phyloP scores from a whole-genome alignment of 2,113 vertebrate genomes.

The Grantiella picta region DNA sequence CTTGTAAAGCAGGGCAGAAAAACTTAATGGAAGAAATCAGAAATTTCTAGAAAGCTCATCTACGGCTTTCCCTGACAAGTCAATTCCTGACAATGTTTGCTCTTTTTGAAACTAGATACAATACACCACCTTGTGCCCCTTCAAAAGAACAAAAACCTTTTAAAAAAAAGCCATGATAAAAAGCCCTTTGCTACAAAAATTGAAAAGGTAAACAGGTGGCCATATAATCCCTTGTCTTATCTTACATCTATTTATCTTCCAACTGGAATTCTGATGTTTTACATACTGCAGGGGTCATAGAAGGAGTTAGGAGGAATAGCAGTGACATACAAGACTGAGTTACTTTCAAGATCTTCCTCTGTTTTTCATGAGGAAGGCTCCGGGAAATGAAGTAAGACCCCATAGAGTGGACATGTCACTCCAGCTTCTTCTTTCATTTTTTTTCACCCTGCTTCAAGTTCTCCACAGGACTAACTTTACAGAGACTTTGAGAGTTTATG shows the following conservation, averaged over 20 bases:
- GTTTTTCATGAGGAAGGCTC: neutral
- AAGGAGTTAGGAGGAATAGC: neutral
- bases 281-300: neutral
- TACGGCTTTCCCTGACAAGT: neutral
- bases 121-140: neutral
- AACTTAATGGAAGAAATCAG: neutral
- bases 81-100: neutral
- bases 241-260: neutral
- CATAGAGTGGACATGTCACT: neutral
- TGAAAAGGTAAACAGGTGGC: neutral
- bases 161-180: neutral
- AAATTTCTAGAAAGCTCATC: neutral
- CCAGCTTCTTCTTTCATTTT: neutral
- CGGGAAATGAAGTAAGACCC: neutral
- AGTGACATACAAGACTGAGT: neutral
- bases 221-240: neutral
- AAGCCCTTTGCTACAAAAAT: neutral
- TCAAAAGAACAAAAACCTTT: neutral
- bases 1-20: neutral
- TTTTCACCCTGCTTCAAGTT: neutral
- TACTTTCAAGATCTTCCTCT: neutral
- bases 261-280: neutral
- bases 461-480: neutral
- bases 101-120: neutral
- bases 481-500: neutral